Evolutionary conservation across 2,113 vertebrate species (phyloP).

Genomic region (Aramus guarauna): DNA sequence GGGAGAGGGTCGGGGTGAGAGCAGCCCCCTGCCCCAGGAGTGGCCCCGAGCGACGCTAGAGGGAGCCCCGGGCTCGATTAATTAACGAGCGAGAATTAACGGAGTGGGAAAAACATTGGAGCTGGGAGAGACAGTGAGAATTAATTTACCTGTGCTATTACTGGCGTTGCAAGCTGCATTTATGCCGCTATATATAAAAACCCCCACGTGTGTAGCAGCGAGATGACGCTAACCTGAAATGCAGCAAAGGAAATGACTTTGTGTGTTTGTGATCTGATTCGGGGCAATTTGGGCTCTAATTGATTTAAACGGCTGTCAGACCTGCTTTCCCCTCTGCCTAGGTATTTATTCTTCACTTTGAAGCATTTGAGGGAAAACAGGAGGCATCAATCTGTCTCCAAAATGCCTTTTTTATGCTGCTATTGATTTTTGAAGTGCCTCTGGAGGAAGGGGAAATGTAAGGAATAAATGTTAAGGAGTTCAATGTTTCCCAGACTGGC

Average conservation of each 20-base stretch:
- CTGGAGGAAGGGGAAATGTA: neutral
- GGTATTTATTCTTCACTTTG: neutral
- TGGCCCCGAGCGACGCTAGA: slow-evolving; percentile 9
- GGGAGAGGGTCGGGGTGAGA: neutral
- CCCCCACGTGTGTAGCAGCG: rapidly evolving
- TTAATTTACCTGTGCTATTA: neutral
- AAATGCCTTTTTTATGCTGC: neutral
- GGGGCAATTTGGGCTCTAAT: neutral
- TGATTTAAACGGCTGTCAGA: neutral
- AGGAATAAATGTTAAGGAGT: neutral
- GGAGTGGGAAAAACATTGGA: rapidly evolving
- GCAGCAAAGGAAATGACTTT: neutral
- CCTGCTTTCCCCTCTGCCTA: neutral
- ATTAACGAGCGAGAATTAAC: neutral
- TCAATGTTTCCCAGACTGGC: neutral
- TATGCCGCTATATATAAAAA: rapidly evolving
- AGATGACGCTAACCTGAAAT: rapidly evolving
- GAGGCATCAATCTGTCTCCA: neutral
- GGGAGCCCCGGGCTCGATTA: slow-evolving; percentile 45
- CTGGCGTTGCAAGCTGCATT: neutral
- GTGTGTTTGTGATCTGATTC: neutral
- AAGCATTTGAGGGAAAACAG: neutral
- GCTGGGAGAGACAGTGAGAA: too few species aligned
- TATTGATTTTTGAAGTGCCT: neutral
- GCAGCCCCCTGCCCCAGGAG: neutral